Evolutionary conservation across 1,140 invertebrate genomes (phyloP).

Genomic region (Chrysopa pallens): DNA sequence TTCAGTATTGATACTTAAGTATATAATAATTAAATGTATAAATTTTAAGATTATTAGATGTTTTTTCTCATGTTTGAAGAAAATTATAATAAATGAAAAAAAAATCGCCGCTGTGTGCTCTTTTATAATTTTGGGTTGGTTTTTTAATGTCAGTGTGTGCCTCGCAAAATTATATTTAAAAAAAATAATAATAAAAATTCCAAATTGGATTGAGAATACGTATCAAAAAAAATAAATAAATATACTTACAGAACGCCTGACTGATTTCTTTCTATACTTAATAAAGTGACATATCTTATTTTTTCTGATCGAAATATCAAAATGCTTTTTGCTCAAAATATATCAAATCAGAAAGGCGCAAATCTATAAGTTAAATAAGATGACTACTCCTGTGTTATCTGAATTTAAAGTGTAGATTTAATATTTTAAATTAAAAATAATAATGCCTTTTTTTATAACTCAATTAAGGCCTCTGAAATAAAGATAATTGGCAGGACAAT

Average conservation of each 20-base stretch:
- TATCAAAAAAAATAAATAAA: too few relatives aligned
- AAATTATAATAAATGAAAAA: slow-evolving; percentile 5
- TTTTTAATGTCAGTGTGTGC: slow-evolving; percentile 1
- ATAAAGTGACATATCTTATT: too few relatives aligned
- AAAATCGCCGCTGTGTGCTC: slow-evolving; percentile 13
- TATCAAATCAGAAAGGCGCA: neutral
- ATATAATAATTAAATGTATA: neutral
- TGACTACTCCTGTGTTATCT: too few relatives aligned
- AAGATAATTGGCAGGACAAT: too few relatives aligned
- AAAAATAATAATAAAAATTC: neutral
- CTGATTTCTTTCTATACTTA: too few relatives aligned
- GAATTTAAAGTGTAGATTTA: too few relatives aligned
- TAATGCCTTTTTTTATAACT: too few relatives aligned
- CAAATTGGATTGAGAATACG: too few relatives aligned
- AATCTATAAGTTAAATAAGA: too few relatives aligned
- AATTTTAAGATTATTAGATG: slow-evolving; percentile 1
- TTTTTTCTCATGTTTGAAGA: slow-evolving; percentile 3
- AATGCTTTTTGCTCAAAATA: neutral
- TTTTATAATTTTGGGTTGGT: slow-evolving; percentile 6
- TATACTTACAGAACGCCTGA: too few relatives aligned
- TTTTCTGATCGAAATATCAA: neutral
- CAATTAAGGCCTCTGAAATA: too few relatives aligned
- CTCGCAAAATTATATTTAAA: neutral
- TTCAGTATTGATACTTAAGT: neutral
- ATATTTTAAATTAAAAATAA: too few relatives aligned